Evolutionary conservation across 1,140 invertebrate genomes (phyloP).

Genomic region (Conus ventricosus): DNA sequence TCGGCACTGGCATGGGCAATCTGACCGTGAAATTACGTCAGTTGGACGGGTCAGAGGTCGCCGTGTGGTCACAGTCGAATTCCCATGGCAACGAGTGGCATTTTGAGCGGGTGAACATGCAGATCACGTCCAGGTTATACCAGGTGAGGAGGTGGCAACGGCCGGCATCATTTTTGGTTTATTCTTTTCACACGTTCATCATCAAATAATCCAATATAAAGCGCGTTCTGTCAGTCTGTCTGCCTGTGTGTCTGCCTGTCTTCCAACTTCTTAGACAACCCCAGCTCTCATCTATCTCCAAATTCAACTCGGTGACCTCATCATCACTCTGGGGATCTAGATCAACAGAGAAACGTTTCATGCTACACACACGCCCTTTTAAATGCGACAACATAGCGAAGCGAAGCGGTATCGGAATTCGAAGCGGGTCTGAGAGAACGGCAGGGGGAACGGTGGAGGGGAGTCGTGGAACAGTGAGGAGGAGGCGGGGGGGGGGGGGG

Average conservation of each 20-base stretch:
- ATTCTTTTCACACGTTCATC: too few relatives aligned
- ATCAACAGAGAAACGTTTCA: too few relatives aligned
- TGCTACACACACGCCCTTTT: too few relatives aligned
- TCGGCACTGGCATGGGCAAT: slow-evolving; percentile 41
- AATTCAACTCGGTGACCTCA: not conserved
- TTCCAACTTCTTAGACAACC: not conserved
- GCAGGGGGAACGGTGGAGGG: not conserved
- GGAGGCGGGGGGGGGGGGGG: too few relatives aligned
- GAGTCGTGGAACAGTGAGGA: not conserved
- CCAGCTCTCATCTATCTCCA: not conserved
- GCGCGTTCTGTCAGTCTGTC: not conserved
- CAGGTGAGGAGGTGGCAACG: not conserved
- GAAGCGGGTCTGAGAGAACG: not conserved
- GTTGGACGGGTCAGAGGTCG: slow-evolving; percentile 15
- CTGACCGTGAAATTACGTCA: slow-evolving; percentile 38
- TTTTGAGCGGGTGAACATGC: slow-evolving; percentile 31
- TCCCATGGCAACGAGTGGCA: slow-evolving; percentile 66
- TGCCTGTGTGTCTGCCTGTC: not conserved
- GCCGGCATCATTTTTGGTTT: too few relatives aligned
- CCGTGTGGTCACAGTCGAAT: slow-evolving; percentile 57
- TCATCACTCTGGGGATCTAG: not conserved
- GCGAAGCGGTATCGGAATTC: too few relatives aligned
- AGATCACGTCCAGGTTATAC: slow-evolving; percentile 16
- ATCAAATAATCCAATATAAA: too few relatives aligned
- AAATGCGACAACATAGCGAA: too few relatives aligned